Base-by-base conservation (phyloP, 2,113 vertebrate genomes). In the Macquaria australasica region DNA sequence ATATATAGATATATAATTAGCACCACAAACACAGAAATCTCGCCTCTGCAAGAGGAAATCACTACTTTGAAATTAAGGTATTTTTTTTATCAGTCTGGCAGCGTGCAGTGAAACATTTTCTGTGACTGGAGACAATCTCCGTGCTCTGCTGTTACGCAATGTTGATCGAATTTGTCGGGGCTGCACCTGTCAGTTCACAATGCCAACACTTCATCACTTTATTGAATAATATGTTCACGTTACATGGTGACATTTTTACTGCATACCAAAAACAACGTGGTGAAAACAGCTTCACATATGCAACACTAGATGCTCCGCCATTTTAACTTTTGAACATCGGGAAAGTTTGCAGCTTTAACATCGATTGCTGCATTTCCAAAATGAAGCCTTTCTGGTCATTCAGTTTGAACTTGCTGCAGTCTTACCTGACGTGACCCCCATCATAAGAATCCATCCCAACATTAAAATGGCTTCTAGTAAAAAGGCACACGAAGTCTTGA, bases 161-260 rank as follows among this genome's bases (percentile, higher is more conserved):
- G 71, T 37, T 56, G 56, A 70, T 78, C 12, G 4, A 43, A 72
- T 87, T 78, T 78, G 43, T 79, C 74, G 5, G 69, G 69, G 73
- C 60, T 43, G 9, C 82, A 79, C 81, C 86, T 77, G 45, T 73
- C 67, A 67, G 21, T 12, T 28, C 89, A 83, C 89, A 85, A 85
- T 79, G 1, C 62, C 53, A 8, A 9, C 9, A 31, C 73, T 60
- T 77, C 71, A 60, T 79, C 1, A 11, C 73, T 87, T 68, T 41
- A 77, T 87, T 78, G 77, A 87, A 83, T 73, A 21, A 71, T 69
- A 34, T 71, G 50, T 75, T 88, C 9, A 6, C 8, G 41, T 34
- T 45, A 16, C 60, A 4, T 14, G 6, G 16, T 37, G 28, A 63
- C 56, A 62, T 59, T 85, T 76, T 43, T 34, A 51, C 79, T 20